Base-by-base conservation (phyloP, 2,113 vertebrate species). In the Neopipo cinnamomea region DNA sequence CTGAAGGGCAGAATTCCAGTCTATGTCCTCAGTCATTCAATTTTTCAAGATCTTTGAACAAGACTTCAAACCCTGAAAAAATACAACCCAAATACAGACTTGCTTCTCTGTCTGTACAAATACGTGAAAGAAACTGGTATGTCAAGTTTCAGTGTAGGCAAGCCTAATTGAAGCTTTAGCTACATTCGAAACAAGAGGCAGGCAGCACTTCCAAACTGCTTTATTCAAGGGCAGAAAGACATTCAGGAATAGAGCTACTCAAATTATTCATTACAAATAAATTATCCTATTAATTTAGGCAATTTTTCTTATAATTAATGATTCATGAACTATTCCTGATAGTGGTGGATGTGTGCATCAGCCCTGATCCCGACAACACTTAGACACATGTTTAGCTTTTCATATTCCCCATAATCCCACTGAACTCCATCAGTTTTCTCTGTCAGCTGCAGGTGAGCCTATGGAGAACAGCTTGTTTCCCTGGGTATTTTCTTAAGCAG, bases 1-100 rank as follows among this genome's bases (percentile, higher is more conserved):
- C 97, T 97, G 98, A 98, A 98, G 98, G 98, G 98, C 98, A 98
- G 97, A 97, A 98, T 98, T 98, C 97, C 91, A 98, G 96, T 97
- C 85, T 97, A 90, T 97, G 97, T 98, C 98, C 98, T 98, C 97
- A 98, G 97, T 97, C 97, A 98, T 98, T 98, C 97, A 95, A 89
- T 98, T 97, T 97, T 98, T 96, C 97, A 85, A 97, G 90, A 97
- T 97, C 98, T 98, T 98, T 98, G 98, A 98, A 98, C 97, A 97
- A 91, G 96, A 98, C 98, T 98, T 98, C 98, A 98, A 98, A 98
- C 97, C 95, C 96, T 97, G 97, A 88, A 97, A 98, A 98, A 98
- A 97, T 95, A 98, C 97, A 98, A 97, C 98, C 97, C 98, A 98
- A 98, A 98, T 88, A 98, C 96, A 96, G 96, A 61, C 96, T 98